Conservation (phyloP, 2,113 vertebrate genomes). For the Perccottus glenii region DNA sequence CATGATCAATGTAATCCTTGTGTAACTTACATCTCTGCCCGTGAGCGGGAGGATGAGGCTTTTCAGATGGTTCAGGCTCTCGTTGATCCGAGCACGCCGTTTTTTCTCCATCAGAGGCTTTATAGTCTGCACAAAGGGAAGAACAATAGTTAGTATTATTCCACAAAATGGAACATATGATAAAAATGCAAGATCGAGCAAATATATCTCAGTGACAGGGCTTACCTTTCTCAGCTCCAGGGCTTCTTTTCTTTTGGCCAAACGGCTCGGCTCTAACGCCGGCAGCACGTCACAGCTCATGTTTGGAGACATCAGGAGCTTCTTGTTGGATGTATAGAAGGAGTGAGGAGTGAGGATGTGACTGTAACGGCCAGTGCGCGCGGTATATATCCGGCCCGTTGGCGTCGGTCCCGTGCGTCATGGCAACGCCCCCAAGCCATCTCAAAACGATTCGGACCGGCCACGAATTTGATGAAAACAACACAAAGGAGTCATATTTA, state of each 20-base stretch:
- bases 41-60: conserved; percentile 85
- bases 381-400: conserved; percentile 69
- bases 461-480: conserved; percentile 57
- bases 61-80: conserved; percentile 85
- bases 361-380: conserved; percentile 6
- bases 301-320: conserved; percentile 66
- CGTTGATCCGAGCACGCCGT: conserved; percentile 86
- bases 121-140: conserved; percentile 78
- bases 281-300: conserved; percentile 25
- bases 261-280: conserved; percentile 50
- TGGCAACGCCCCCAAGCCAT: conserved; percentile 72
- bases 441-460: conserved; percentile 44
- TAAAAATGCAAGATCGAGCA: not conserved
- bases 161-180: not conserved
- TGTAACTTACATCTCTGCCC: conserved; percentile 84
- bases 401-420: conserved; percentile 73
- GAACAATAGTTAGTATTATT: conserved; percentile 12
- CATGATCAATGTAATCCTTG: not conserved
- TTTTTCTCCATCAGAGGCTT: conserved; percentile 87
- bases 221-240: conserved; percentile 82
- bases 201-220: not conserved
- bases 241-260: conserved; percentile 78
- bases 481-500: conserved; percentile 52
- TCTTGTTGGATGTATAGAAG: not conserved
- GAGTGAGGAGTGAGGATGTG: conserved; percentile 34